Percentiles rank a stretch among this genome's conserved stretches.
These are phyloP conservation scores for Crypturellus undulatus DNA, from an alignment of 2,113 vertebrate genomes.

Conservation along the genomic window DNA sequence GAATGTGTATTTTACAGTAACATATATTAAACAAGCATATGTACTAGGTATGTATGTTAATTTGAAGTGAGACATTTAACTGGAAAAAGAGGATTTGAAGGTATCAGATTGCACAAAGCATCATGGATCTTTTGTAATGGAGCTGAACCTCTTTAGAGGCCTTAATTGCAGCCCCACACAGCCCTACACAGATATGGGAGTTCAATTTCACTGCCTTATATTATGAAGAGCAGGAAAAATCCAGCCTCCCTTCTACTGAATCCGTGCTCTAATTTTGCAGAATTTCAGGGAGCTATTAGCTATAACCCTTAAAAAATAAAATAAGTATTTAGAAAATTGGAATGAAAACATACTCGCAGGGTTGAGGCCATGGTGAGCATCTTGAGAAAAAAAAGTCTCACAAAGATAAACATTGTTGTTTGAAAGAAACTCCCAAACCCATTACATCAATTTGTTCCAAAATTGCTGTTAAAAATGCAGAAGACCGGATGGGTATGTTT, in stretches of 20 bases:
- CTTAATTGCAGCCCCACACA: not conserved
- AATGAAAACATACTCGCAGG: not conserved
- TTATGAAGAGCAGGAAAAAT: not conserved
- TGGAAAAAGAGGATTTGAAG: not conserved
- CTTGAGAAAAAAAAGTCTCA: not conserved
- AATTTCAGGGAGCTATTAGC: not conserved
- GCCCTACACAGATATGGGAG: not conserved
- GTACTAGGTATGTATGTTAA: not conserved
- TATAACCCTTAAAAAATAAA: not conserved
- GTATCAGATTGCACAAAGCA: too few species aligned
- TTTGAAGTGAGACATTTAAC: not conserved
- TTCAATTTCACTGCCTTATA: rapidly evolving
- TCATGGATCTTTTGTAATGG: too few species aligned
- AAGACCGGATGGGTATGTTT: not conserved
- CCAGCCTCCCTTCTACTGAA: not conserved
- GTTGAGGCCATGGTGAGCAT: not conserved
- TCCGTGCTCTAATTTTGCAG: not conserved
- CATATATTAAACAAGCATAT: not conserved
- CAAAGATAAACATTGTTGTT: not conserved
- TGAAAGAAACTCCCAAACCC: not conserved
- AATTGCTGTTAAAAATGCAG: not conserved
- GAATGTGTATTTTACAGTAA: not conserved
- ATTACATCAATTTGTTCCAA: not conserved
- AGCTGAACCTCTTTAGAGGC: too few species aligned
- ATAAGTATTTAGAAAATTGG: not conserved